Evolutionary conservation across 2,113 vertebrate species (phyloP).

Genomic region (Astur gentilis): DNA sequence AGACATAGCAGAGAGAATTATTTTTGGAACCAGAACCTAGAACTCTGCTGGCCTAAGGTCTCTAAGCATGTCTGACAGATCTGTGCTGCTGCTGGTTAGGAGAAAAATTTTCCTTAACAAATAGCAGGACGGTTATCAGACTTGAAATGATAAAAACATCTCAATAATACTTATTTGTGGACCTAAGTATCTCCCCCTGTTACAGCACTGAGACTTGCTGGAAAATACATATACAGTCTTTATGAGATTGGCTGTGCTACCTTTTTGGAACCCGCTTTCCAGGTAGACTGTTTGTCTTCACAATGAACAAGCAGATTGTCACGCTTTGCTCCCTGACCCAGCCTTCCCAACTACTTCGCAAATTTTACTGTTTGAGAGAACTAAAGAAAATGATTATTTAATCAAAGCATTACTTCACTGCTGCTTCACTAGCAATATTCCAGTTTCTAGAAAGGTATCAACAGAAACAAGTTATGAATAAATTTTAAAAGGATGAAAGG

Average conservation of each 20-base stretch:
- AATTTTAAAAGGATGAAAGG: not conserved
- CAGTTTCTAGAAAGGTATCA: not conserved
- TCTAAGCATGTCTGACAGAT: not conserved
- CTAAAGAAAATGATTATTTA: not conserved
- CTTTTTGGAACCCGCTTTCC: not conserved
- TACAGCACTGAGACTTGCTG: not conserved
- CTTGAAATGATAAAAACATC: not conserved
- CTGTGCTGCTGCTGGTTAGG: not conserved
- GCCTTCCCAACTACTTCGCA: not conserved
- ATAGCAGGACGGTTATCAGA: not conserved
- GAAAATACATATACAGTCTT: not conserved
- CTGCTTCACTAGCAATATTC: not conserved
- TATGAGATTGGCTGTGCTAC: not conserved
- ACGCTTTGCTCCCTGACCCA: not conserved
- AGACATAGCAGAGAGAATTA: not conserved
- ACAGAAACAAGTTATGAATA: not conserved
- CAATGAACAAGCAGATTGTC: not conserved
- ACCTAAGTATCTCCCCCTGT: not conserved
- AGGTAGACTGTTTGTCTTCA: not conserved
- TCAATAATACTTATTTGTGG: not conserved
- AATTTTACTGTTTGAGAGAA: not conserved
- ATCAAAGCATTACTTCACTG: not conserved
- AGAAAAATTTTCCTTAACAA: not conserved
- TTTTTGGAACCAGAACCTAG: not conserved
- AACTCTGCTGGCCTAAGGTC: not conserved